Evolutionary conservation across 64 coral and sea anemone species (phyloP).

Genomic region (Platygyra sinensis): DNA sequence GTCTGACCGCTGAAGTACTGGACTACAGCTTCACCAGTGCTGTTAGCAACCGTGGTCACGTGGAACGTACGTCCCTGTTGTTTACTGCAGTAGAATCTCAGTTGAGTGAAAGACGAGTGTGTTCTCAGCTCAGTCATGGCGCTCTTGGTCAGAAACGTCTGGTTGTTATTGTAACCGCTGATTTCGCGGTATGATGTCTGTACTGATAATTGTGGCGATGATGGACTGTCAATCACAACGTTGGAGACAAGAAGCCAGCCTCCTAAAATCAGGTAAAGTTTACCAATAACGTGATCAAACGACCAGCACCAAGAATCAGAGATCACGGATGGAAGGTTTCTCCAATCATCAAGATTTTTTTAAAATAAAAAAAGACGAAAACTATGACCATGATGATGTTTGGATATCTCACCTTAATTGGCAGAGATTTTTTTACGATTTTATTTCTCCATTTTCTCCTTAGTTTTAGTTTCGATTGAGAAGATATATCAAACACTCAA

Average conservation of each 20-base stretch:
- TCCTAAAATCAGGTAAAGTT: background rate
- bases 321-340: too few species aligned
- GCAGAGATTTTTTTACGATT: too few species aligned
- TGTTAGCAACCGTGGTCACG: background rate
- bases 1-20: background rate
- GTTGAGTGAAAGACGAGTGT: background rate
- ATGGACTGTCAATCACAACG: background rate
- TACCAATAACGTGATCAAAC: too few species aligned
- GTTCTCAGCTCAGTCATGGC: background rate
- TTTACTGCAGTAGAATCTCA: background rate
- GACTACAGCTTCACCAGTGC: background rate
- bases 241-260: background rate
- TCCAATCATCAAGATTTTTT: too few species aligned
- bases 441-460: too few species aligned
- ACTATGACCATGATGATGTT: too few species aligned
- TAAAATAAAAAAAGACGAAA: too few species aligned
- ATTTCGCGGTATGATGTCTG: background rate
- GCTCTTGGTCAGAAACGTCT: background rate
- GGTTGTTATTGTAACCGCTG: background rate
- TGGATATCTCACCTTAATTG: too few species aligned
- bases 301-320: too few species aligned
- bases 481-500: too few species aligned
- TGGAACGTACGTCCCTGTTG: background rate
- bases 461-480: too few species aligned
- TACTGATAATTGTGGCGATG: background rate